Percentiles rank a stretch among this genome's conserved stretches.
phyloP scores from a whole-genome alignment of 2,797 vertebrate species.

The Coracias cyanogaster region DNA sequence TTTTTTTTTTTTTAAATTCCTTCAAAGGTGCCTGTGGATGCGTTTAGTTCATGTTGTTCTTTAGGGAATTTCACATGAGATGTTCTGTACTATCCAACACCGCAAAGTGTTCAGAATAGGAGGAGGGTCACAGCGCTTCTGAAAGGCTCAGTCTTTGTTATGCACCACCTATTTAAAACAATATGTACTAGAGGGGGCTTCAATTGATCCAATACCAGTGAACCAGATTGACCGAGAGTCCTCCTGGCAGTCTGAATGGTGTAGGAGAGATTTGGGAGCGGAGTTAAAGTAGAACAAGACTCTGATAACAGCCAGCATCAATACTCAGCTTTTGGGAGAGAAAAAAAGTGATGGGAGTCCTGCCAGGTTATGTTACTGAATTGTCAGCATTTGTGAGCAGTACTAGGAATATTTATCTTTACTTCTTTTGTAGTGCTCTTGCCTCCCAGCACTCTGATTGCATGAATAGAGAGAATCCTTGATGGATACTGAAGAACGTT shows the following conservation, averaged over 20 bases:
- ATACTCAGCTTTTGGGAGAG: background rate
- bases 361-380: background rate
- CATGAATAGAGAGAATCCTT: background rate
- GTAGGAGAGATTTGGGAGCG: background rate
- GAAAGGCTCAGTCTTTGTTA: background rate
- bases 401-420: background rate
- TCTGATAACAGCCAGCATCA: background rate
- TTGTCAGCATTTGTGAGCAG: background rate
- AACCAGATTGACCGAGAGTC: background rate
- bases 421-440: background rate
- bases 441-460: background rate
- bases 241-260: background rate
- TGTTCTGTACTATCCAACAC: background rate
- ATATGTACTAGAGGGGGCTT: background rate
- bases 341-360: background rate
- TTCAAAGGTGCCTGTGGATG: background rate
- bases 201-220: background rate
- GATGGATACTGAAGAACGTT: background rate
- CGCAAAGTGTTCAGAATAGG: background rate
- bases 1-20: background rate
- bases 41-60: background rate
- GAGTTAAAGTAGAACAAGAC: background rate
- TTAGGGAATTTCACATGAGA: background rate
- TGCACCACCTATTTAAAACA: conserved; percentile 19
- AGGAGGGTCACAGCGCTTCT: conserved; percentile 9